A percentile compares a stretch with the other conserved stretches of the same genome.
phyloP scores from a whole-genome alignment of 2,113 vertebrate genomes.

The Capricornis sumatraensis region DNA sequence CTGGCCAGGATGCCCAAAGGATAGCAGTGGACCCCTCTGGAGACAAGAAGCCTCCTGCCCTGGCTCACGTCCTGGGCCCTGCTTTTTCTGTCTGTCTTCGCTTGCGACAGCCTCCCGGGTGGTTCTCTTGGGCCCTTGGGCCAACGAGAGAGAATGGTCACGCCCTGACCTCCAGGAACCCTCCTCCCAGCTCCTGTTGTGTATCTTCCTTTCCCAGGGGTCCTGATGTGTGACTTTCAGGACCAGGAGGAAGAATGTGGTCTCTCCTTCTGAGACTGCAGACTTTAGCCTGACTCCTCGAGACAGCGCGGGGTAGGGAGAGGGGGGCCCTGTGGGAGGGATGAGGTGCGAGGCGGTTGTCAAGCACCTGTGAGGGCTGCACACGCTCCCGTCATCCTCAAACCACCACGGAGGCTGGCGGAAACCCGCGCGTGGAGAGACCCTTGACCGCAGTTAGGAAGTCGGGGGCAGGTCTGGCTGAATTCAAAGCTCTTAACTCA shows the following conservation, averaged over 20 bases:
- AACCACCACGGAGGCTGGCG: background rate
- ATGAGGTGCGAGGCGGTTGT: accelerated
- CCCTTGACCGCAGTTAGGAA: background rate
- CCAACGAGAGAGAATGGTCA: background rate
- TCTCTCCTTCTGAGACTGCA: background rate
- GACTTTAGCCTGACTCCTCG: background rate
- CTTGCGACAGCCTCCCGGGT: accelerated
- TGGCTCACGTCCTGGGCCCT: accelerated
- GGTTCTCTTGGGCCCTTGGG: background rate
- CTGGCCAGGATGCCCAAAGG: background rate
- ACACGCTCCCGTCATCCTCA: background rate
- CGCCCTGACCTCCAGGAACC: background rate
- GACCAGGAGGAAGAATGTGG: background rate
- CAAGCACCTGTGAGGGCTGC: background rate
- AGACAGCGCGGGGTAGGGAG: accelerated
- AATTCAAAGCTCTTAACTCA: background rate
- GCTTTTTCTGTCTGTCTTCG: background rate
- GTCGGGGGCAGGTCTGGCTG: background rate
- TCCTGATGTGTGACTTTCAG: background rate
- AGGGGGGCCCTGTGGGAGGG: background rate
- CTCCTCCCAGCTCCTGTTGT: background rate
- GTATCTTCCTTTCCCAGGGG: background rate
- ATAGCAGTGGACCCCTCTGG: background rate
- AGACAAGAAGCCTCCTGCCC: background rate
- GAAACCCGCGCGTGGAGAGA: background rate